phyloP scores from a whole-genome alignment of 2,113 vertebrate genomes.

The Sclerurus mexicanus region DNA sequence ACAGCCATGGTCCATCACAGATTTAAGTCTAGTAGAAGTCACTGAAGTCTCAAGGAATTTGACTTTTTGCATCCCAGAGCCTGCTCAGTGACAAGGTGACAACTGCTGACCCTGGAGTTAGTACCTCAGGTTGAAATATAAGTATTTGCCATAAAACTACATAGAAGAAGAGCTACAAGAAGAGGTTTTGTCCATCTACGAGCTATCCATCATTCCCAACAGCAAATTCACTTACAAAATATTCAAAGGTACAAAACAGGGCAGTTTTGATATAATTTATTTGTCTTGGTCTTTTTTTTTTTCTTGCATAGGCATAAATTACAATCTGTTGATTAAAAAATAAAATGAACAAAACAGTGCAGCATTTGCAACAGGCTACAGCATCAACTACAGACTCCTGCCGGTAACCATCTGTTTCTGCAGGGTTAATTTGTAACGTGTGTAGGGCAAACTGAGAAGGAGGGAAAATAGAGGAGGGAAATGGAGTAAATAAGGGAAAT shows the following conservation, averaged over 20 bases:
- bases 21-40: background rate
- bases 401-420: slow-evolving; percentile 10
- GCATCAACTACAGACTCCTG: background rate
- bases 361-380: slow-evolving; percentile 71
- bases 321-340: slow-evolving; percentile 72
- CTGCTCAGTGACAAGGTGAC: background rate
- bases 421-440: background rate
- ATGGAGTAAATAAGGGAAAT: background rate
- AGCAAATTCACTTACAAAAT: background rate
- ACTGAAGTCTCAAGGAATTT: rapidly evolving
- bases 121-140: background rate
- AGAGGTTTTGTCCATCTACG: background rate
- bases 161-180: background rate
- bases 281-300: slow-evolving; percentile 61
- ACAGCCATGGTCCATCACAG: background rate
- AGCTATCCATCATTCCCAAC: background rate
- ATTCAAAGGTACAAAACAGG: background rate
- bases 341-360: slow-evolving; percentile 69
- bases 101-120: background rate
- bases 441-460: background rate
- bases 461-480: background rate
- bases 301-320: slow-evolving; percentile 80
- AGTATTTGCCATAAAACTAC: background rate
- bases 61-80: background rate
- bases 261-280: slow-evolving; percentile 60